phyloP scores from a whole-genome alignment of 2,797 vertebrate genomes.

The Hozukius guyotensis region DNA sequence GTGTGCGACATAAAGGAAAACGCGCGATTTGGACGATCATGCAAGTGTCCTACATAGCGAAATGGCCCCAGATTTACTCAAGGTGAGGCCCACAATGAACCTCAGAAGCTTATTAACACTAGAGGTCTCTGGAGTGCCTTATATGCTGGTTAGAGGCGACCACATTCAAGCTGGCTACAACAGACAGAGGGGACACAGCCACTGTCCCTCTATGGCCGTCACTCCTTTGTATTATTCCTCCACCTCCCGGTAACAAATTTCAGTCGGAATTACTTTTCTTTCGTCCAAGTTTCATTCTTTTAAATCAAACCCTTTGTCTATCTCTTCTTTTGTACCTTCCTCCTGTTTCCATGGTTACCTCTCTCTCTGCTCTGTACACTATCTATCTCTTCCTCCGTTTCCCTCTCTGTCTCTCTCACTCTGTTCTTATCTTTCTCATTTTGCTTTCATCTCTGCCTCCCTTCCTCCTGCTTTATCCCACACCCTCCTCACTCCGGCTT shows the following conservation, averaged over 20 bases:
- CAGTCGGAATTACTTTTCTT: slow-evolving; percentile 87
- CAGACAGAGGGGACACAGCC: slow-evolving; percentile 65
- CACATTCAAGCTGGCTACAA: slow-evolving; percentile 61
- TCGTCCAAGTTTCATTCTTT: slow-evolving; percentile 89
- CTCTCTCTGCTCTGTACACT: slow-evolving; percentile 88
- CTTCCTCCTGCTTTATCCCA: slow-evolving; percentile 90
- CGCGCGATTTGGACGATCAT: slow-evolving; percentile 11
- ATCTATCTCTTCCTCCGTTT: slow-evolving; percentile 89
- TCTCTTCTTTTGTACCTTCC: slow-evolving; percentile 90
- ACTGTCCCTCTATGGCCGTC: slow-evolving; percentile 67
- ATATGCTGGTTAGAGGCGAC: slow-evolving; percentile 58
- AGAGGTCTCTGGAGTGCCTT: slow-evolving; percentile 79
- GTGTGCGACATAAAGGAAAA: slow-evolving; percentile 13
- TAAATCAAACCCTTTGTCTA: slow-evolving; percentile 89
- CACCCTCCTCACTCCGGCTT: slow-evolving; percentile 88
- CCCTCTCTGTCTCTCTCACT: slow-evolving; percentile 88
- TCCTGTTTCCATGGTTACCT: slow-evolving; percentile 91
- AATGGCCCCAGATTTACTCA: slow-evolving; percentile 75
- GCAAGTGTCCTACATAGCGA: slow-evolving; percentile 71
- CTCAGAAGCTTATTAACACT: slow-evolving; percentile 80
- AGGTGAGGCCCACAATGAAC: slow-evolving; percentile 80
- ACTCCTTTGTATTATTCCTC: slow-evolving; percentile 81
- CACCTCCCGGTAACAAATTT: slow-evolving; percentile 85
- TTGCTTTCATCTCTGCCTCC: slow-evolving; percentile 91
- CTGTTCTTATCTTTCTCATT: slow-evolving; percentile 92